Evolutionary conservation across 1,140 invertebrate species (phyloP), one percentile per base, ranked within the genome.

Genomic region (Drosophila prosaltans): DNA sequence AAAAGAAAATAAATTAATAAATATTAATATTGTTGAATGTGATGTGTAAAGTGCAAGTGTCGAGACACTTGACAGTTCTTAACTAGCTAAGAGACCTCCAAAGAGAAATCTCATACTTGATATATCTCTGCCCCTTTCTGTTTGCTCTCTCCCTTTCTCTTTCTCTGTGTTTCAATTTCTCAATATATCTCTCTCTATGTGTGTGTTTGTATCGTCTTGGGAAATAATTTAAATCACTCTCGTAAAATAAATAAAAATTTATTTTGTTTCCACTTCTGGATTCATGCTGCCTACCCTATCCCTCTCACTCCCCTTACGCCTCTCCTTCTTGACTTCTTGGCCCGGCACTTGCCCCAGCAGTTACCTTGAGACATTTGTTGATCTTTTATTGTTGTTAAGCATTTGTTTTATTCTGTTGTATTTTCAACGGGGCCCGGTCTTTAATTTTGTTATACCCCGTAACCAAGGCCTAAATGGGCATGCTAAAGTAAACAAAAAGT

Each of bases 161-260:
- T 36, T 51, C 39, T 51, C 36, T 73, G 69, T 67, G 69, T 79
- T 7, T 36, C 32, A 16, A 16, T 36, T 30, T 30, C 16, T 39
- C 26, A 51, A 2, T 36, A 3, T 64, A 41, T 40, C 36, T 60
- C 30, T 55, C 3, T 10, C 45, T 51, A 28, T 77, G 65, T 65
- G 69, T 79, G 3, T 36, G 69, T 65, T 68, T 79, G 3, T 36
- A 36, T 36, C 32, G 69, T 72, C 64, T 88, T 74, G 70, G 59
- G 70, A 88, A 82, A 88, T 88, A 78, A 80, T 88, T 80, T 78
- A 74, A 86, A 89, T 78, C 76, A 86, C 74, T 88, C 82, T 85
- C 61, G 83, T 73, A 76, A 86, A 86, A 86, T 86, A 86, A 86
- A 86, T 86, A 86, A 76, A 82, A 82, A 68, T 65, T 76, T 55